Percentiles rank a stretch among this genome's conserved stretches.
Conservation (phyloP, 2,888 invertebrate genomes). For the Calephelis perditalis region DNA sequence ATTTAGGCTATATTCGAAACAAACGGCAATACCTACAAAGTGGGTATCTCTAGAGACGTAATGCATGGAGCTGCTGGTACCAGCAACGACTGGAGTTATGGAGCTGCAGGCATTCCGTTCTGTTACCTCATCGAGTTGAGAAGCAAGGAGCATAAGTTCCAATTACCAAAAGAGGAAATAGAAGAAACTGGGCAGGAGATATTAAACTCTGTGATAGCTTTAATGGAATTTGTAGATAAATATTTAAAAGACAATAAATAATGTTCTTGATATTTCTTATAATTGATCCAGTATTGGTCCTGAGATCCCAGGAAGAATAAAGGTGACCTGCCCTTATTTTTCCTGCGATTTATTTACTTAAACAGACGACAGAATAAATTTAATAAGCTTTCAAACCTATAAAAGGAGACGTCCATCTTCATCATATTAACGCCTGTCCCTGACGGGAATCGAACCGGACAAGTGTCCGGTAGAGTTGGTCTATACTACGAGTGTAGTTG, state of each 20-base stretch:
- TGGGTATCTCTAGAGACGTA: conserved; percentile 62
- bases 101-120: conserved; percentile 54
- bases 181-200: conserved; percentile 57
- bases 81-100: conserved; percentile 62
- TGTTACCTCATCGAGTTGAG: conserved; percentile 63
- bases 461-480: too few species aligned
- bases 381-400: too few species aligned
- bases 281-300: too few species aligned
- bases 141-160: conserved; percentile 57
- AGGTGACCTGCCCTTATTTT: too few species aligned
- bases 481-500: too few species aligned
- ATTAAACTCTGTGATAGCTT: conserved; percentile 46
- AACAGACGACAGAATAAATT: too few species aligned
- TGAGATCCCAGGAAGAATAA: too few species aligned
- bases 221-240: conserved; percentile 59
- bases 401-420: too few species aligned
- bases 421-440: too few species aligned
- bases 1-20: conserved; percentile 54
- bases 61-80: conserved; percentile 65
- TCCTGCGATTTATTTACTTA: too few species aligned
- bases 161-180: conserved; percentile 56
- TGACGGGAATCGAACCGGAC: too few species aligned
- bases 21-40: conserved; percentile 60
- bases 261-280: not conserved
- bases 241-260: conserved; percentile 13